A percentile compares a stretch with the other conserved stretches of the same genome.
Evolutionary conservation across 2,113 vertebrate genomes (phyloP).

Genomic region (Labrus mixtus): DNA sequence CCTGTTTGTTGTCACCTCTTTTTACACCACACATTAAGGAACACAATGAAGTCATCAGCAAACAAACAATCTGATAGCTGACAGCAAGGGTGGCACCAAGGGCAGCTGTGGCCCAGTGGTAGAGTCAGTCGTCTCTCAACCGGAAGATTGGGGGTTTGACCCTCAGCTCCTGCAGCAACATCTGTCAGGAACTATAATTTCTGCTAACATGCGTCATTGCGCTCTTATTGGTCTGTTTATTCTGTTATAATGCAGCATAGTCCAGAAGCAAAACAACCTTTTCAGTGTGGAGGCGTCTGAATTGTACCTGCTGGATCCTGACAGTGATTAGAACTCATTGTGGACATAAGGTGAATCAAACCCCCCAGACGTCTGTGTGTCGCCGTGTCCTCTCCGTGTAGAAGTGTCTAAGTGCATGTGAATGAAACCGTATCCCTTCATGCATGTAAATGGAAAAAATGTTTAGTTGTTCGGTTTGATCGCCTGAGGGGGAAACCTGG

Average conservation of each 20-base stretch:
- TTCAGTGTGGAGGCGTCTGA: conserved; percentile 7
- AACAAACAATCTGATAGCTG: too few relatives aligned
- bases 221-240: too few relatives aligned
- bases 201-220: too few relatives aligned
- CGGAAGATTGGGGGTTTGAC: too few relatives aligned
- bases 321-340: conserved; percentile 45
- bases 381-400: background rate
- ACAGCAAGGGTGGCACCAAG: too few relatives aligned
- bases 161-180: too few relatives aligned
- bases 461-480: conserved; percentile 61
- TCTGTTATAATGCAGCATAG: background rate
- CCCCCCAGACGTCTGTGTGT: background rate
- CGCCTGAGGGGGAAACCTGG: conserved; percentile 54
- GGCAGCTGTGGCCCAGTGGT: too few relatives aligned
- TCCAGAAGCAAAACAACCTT: background rate
- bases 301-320: conserved; percentile 27
- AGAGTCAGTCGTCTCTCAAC: too few relatives aligned
- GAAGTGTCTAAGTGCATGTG: conserved; percentile 32
- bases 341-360: conserved; percentile 20
- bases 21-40: too few relatives aligned
- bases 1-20: too few relatives aligned
- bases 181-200: too few relatives aligned
- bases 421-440: conserved; percentile 38
- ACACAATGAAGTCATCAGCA: too few relatives aligned
- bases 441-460: conserved; percentile 74